Conservation (phyloP, 2,888 invertebrate genomes). For the Tanypteryx hageni region DNA sequence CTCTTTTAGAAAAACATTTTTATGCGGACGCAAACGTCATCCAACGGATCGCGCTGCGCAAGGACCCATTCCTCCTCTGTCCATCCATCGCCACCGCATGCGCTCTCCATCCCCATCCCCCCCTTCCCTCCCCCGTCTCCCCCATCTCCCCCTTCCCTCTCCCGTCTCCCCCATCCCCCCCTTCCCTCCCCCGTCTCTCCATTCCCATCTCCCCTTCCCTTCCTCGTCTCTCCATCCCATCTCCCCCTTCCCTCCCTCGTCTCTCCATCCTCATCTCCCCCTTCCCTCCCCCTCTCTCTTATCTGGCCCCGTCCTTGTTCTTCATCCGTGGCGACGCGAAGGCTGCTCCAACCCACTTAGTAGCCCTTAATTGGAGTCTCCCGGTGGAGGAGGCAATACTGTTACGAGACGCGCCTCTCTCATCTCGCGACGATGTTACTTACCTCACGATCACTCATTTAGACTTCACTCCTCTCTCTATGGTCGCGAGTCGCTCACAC, state of each 20-base stretch:
- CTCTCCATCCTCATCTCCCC: background rate
- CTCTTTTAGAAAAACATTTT: no score
- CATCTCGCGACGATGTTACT: slow-evolving; percentile 28
- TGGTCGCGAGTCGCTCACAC: no score
- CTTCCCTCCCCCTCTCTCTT: background rate
- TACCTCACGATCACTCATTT: background rate
- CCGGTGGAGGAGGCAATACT: slow-evolving; percentile 17
- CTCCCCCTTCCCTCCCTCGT: background rate
- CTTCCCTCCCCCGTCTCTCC: background rate
- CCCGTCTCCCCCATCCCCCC: background rate
- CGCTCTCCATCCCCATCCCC: no score
- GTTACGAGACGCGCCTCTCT: background rate
- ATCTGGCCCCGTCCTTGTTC: slow-evolving; percentile 43
- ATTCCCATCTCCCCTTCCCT: background rate
- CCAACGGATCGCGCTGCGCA: no score
- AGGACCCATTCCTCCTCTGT: no score
- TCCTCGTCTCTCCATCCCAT: background rate
- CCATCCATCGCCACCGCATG: no score
- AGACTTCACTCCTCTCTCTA: no score
- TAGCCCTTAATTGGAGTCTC: slow-evolving; percentile 25
- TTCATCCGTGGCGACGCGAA: slow-evolving; percentile 39
- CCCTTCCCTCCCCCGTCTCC: background rate
- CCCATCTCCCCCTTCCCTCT: background rate
- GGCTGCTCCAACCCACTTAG: slow-evolving; percentile 40
- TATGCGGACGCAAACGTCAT: no score